phyloP scores from a whole-genome alignment of 2,888 invertebrate genomes.

The Orchesellides sinensis region DNA sequence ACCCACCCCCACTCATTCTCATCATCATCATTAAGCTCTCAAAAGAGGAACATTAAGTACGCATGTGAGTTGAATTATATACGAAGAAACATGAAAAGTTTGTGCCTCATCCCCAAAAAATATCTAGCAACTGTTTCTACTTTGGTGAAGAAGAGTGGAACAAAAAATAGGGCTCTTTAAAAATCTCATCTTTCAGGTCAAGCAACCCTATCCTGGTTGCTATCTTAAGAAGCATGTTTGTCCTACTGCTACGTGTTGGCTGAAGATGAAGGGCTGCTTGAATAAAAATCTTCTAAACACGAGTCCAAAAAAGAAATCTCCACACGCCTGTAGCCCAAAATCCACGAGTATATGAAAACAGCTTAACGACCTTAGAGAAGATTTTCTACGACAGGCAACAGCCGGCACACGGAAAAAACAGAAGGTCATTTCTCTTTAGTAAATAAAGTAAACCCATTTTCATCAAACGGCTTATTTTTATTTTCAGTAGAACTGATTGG shows the following conservation, averaged over 20 bases:
- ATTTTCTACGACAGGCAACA: conserved; percentile 37
- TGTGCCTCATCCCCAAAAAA: conserved; percentile 7
- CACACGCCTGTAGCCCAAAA: conserved; percentile 14
- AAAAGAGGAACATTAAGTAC: conserved; percentile 6
- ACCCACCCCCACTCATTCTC: conserved; percentile 53
- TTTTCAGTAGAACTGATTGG: background rate
- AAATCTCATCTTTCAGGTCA: conserved; percentile 62
- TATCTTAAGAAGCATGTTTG: background rate
- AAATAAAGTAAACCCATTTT: background rate
- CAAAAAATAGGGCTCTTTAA: conserved; percentile 37
- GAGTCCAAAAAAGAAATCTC: conserved; percentile 36
- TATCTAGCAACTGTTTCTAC: conserved; percentile 45
- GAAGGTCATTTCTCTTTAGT: conserved; percentile 45
- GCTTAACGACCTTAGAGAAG: conserved; percentile 50
- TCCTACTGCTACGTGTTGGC: background rate
- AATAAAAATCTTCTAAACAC: conserved; percentile 26
- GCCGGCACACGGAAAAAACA: conserved; percentile 56
- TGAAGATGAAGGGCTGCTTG: background rate
- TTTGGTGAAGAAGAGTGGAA: background rate
- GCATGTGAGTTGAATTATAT: background rate
- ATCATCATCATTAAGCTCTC: conserved; percentile 12
- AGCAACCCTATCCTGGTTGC: conserved; percentile 53
- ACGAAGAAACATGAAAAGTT: background rate
- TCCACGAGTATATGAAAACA: conserved; percentile 10
- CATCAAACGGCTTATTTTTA: background rate